A percentile compares a stretch with the other conserved stretches of the same genome.
These are phyloP conservation scores for Monomorium pharaonis DNA, from an alignment of 1,140 invertebrate species.

Conservation along the genomic window DNA sequence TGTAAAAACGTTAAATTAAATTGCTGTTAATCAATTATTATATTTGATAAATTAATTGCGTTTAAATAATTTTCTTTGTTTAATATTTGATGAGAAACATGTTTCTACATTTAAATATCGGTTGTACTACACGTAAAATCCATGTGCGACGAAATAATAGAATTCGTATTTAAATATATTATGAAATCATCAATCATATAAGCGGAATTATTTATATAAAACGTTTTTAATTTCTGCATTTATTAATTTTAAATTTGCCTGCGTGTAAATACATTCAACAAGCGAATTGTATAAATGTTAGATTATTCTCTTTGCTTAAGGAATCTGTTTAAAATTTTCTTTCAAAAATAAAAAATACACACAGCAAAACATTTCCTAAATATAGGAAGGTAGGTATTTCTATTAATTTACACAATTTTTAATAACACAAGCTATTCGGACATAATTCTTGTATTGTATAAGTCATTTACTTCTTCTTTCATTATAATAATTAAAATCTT, in stretches of 20 bases:
- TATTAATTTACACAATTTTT: background rate
- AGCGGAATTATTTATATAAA: background rate
- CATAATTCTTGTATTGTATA: background rate
- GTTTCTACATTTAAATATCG: conserved; percentile 19
- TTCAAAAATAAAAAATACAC: background rate
- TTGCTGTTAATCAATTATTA: conserved; percentile 27
- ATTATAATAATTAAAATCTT: background rate
- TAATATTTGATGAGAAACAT: conserved; percentile 13
- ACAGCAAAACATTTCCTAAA: background rate
- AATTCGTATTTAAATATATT: background rate
- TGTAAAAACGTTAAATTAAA: conserved; percentile 14
- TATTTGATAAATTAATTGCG: background rate
- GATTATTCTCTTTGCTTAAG: background rate
- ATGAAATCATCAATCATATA: background rate
- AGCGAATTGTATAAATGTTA: background rate
- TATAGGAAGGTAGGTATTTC: background rate
- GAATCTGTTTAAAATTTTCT: background rate
- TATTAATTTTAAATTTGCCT: background rate
- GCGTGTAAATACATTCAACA: background rate
- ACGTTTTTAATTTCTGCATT: background rate
- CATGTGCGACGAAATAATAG: background rate
- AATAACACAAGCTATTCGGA: background rate
- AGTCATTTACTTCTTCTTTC: background rate
- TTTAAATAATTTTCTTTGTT: conserved; percentile 40
- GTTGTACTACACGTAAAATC: background rate